These are phyloP conservation scores for Actenoides lindsayi DNA, from an alignment of 2,113 vertebrate genomes.

Conservation along the genomic window DNA sequence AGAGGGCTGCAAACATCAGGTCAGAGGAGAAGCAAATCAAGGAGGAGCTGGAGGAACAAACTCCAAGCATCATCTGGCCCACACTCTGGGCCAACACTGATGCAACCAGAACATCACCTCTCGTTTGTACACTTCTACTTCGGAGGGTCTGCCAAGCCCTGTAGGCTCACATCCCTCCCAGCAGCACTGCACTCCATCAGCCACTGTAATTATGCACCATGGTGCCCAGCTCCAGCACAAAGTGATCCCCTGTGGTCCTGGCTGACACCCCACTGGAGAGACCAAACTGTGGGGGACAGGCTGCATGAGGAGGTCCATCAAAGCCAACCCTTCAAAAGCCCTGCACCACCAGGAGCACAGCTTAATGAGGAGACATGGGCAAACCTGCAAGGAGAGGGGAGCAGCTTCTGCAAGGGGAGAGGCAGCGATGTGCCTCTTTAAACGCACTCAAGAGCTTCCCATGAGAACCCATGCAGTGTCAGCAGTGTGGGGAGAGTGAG, in stretches of 20 bases:
- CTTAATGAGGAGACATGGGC: neutral
- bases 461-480: neutral
- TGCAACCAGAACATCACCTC: neutral
- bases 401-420: neutral
- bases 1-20: neutral
- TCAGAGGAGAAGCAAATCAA: neutral
- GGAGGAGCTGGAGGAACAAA: neutral
- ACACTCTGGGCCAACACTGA: neutral
- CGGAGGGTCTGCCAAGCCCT: neutral
- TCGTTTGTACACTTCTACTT: neutral
- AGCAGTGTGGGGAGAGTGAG: neutral
- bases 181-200: neutral
- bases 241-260: neutral
- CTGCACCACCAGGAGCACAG: neutral
- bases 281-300: neutral
- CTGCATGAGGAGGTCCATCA: neutral
- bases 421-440: neutral
- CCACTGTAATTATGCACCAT: neutral
- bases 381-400: neutral
- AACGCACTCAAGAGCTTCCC: neutral
- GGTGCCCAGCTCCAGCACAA: neutral
- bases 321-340: constrained; percentile 23
- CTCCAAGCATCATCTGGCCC: neutral
- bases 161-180: neutral
- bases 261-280: neutral